Percentiles rank a stretch among this genome's conserved stretches.
Conservation (phyloP, 2,888 invertebrate genomes). For the Parasteatoda lunata region DNA sequence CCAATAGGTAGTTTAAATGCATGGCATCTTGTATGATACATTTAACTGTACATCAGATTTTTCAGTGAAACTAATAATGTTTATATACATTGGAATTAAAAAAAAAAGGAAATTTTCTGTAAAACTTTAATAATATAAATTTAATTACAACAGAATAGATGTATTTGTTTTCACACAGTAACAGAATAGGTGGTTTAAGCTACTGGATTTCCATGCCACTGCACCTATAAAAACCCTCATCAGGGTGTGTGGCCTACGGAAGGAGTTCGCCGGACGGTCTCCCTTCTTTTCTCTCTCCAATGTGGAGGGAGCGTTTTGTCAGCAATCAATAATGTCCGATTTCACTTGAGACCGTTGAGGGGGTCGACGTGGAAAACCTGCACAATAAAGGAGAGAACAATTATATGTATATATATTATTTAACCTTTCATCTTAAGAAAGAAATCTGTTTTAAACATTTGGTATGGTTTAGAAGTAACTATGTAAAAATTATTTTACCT, state of each 20-base stretch:
- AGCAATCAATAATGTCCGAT: conserved; percentile 68
- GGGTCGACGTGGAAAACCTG: conserved; percentile 62
- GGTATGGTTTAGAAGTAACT: too few relatives aligned
- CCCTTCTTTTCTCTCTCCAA: conserved; percentile 58
- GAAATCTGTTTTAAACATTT: too few relatives aligned
- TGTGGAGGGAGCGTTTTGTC: conserved; percentile 57
- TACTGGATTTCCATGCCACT: conserved; percentile 51
- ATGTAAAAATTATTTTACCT: too few relatives aligned
- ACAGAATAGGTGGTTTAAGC: conserved; percentile 58
- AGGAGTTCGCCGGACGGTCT: conserved; percentile 66
- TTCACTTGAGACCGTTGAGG: conserved; percentile 64
- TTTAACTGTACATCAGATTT: too few relatives aligned
- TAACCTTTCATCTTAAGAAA: too few relatives aligned
- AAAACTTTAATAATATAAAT: conserved; percentile 53
- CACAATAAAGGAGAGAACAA: not conserved
- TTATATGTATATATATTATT: too few relatives aligned
- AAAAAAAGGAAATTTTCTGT: conserved; percentile 4
- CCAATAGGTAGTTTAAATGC: too few relatives aligned
- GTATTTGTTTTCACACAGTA: conserved; percentile 41
- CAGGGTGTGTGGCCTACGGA: conserved; percentile 41
- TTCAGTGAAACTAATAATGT: too few relatives aligned
- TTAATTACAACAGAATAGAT: conserved; percentile 60
- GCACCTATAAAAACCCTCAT: conserved; percentile 18
- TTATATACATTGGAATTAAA: too few relatives aligned
- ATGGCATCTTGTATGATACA: too few relatives aligned